Base-by-base conservation (phyloP, 2,797 vertebrate species). In the Monodelphis domestica region DNA sequence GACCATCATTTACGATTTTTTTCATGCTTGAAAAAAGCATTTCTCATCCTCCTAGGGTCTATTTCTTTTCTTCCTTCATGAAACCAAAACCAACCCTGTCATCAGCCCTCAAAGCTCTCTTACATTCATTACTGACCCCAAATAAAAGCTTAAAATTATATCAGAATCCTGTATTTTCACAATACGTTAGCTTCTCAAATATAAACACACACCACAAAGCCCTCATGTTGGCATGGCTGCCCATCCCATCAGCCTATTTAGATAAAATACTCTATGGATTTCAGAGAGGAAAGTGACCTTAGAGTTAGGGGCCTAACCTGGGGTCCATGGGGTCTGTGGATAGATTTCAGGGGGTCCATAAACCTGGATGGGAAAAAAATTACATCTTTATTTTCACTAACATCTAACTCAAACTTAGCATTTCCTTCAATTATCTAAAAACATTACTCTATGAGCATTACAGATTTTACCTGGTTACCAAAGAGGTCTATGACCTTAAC, bases 11-110 rank as follows among this genome's bases (percentile, higher is more conserved):
- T 50, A 91, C 17, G 52, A 53, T 21, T 89, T 95, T 15, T 53
- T 87, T 84, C 50, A 91, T 93, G 59, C 54, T n/a, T n/a, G n/a
- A n/a, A 91, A 57, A 92, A 91, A 87, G 15, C 56, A 54, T 91
- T 53, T 12, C 70, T 87, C 56, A 38, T 84, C 89, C 90, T 56
- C 91, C 59, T 94, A 70, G 38, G 89, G 54, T 11, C 52, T 95
- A 12, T 89, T 95, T 91, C 92, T 94, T 92, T n/a, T 90, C 92
- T 95, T 94, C 70, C 90, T 95, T 94, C 87, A 90, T 50, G 63
- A 94, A 91, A 78, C 4, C 70, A 95, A 91, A 94, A 63, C 70
- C 88, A 95, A 87, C 57, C 88, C 91, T 91, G 28, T 91, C 38
- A 78, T 45, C 17, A 24, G 38, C 45, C 89, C 90, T 14, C 92